phyloP scores from a whole-genome alignment of 2,888 invertebrate species.

The Ctenicera cuprea region DNA sequence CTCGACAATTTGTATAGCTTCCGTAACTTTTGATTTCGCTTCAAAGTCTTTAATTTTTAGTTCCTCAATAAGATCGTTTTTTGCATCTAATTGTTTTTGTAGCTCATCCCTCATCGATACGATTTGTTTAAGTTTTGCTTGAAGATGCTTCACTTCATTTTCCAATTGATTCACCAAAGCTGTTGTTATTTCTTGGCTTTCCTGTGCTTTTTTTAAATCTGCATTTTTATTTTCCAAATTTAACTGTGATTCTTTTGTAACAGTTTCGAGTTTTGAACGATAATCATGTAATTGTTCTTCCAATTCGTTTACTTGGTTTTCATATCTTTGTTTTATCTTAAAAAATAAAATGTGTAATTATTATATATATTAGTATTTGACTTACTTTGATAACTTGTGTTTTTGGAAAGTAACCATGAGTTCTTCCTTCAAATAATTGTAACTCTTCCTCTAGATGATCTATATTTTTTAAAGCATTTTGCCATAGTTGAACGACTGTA shows the following conservation, averaged over 20 bases:
- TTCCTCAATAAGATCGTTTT: slow-evolving; percentile 69
- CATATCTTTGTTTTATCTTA: slow-evolving; percentile 73
- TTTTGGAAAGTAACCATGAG: slow-evolving; percentile 65
- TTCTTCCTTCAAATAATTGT: slow-evolving; percentile 72
- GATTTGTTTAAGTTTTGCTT: slow-evolving; percentile 69
- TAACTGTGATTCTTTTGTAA: slow-evolving; percentile 53
- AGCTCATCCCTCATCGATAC: slow-evolving; percentile 65
- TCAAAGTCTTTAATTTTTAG: slow-evolving; percentile 72
- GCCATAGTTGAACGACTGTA: slow-evolving; percentile 80
- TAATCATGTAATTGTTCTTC: slow-evolving; percentile 70
- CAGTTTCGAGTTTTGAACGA: slow-evolving; percentile 54
- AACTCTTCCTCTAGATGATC: slow-evolving; percentile 81
- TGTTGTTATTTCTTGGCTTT: slow-evolving; percentile 75
- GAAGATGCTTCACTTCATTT: slow-evolving; percentile 73
- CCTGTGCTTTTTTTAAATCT: slow-evolving; percentile 71
- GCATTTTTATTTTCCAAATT: slow-evolving; percentile 52
- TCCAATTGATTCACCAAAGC: slow-evolving; percentile 70
- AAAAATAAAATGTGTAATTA: too few relatives aligned
- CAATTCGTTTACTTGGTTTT: slow-evolving; percentile 71
- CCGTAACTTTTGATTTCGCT: slow-evolving; percentile 75
- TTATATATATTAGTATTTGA: background rate
- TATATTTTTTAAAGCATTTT: slow-evolving; percentile 80
- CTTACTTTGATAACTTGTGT: slow-evolving; percentile 62
- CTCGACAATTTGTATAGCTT: slow-evolving; percentile 76
- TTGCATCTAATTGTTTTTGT: slow-evolving; percentile 70